Evolutionary conservation across 2,888 invertebrate genomes (phyloP), one percentile per base, ranked within the genome.

Genomic region (Sericinus montela): DNA sequence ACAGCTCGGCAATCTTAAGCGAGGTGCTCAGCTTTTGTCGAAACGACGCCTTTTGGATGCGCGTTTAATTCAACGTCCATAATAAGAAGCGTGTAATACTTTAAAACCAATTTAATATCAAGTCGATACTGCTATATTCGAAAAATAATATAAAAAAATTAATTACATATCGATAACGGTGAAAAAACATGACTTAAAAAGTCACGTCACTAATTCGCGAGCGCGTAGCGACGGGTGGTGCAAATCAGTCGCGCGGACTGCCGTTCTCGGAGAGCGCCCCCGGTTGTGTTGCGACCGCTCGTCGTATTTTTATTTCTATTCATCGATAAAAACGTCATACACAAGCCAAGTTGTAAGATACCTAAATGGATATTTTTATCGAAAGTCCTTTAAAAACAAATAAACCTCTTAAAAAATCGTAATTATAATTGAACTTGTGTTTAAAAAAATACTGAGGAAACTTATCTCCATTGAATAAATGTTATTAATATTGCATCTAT

Each of bases 221-320:
- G 80, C 82, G 70, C 80, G 78, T 70, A 69, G 65, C 72, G 69
- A 70, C 75, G 84, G 86, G 87, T 79, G 87, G 86, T 73, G 82
- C 87, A 79, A 85, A 83, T 86, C 87, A 86, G 77, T 85, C 87
- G 86, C 87, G 87, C 81, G 85, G 73, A 87, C 85, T 83, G 81
- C 86, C 85, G 82, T 76, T 86, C 84, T 84, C 81, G 69, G 73
- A 78, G 74, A 72, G 73, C 72, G 65, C 70, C 62, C 60, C 57
- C 59, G 61, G 58, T 68, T 66, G 72, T 67, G 79, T 58, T 70
- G 74, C 63, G 69, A 68, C 72, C 67, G 68, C 67, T 69, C 66
- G 59, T 64, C 56, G 52, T 51, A 52, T 62, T 64, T 67, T 56
- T 69, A 63, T 67, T 67, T 69, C 68, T 70, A 65, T 72, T 73